Conservation (phyloP, 2,888 invertebrate species). For the Onchidella celtica region DNA sequence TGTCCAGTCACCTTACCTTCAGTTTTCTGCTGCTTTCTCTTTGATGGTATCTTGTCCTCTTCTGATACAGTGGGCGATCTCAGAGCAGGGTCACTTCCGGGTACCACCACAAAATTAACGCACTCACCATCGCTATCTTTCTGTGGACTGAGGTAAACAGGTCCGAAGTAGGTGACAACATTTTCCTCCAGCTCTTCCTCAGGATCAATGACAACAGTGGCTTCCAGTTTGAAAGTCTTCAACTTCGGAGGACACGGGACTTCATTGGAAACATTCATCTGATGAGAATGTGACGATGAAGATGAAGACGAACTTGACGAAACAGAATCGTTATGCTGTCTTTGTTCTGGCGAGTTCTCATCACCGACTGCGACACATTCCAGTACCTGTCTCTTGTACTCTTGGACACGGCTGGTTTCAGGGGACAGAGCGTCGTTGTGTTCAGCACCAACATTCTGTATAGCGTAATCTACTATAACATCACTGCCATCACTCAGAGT, state of each 20-base stretch:
- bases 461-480: neutral
- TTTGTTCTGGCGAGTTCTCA: too few species aligned
- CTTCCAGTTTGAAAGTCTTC: conserved; percentile 19
- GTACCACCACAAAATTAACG: neutral
- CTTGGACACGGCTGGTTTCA: neutral
- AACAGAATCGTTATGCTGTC: neutral
- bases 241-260: neutral
- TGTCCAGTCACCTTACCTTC: neutral
- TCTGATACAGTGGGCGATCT: conserved; percentile 27
- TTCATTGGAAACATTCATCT: neutral
- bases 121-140: neutral
- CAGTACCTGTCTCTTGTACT: too few species aligned
- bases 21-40: neutral
- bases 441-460: neutral
- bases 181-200: neutral
- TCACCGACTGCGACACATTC: too few species aligned
- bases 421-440: neutral
- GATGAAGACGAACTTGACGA: conserved; percentile 19
- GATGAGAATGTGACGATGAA: neutral
- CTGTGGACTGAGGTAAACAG: conserved; percentile 17
- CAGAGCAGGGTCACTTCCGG: neutral
- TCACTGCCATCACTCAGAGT: neutral
- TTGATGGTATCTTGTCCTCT: neutral
- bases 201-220: conserved; percentile 13
- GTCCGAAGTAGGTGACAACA: conserved; percentile 15